These are phyloP conservation scores for Turnix velox DNA, from an alignment of 2,113 vertebrate species.

Conservation along the genomic window DNA sequence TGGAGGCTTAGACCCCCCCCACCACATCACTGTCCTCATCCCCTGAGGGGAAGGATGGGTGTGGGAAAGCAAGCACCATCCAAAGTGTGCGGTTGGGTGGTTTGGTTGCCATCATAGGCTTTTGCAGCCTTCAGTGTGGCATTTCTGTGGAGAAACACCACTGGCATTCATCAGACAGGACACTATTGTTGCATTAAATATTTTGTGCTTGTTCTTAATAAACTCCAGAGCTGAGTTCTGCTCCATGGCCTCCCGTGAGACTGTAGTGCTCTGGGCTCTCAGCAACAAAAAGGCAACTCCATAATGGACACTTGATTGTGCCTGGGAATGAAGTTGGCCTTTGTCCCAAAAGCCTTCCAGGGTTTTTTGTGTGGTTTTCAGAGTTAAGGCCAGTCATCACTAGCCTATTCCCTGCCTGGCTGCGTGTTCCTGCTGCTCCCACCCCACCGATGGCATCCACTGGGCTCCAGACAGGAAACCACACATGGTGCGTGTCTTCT, in stretches of 20 bases:
- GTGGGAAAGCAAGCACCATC: neutral
- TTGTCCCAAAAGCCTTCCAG: neutral
- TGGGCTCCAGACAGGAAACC: neutral
- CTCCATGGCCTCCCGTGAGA: neutral
- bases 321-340: neutral
- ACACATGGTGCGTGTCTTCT: neutral
- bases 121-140: neutral
- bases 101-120: neutral
- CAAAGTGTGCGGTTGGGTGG: neutral
- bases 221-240: neutral
- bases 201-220: neutral
- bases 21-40: neutral
- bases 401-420: neutral
- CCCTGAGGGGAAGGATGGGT: neutral
- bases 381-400: neutral
- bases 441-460: neutral
- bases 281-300: neutral
- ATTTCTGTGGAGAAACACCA: neutral
- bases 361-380: neutral
- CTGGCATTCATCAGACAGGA: neutral
- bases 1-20: neutral
- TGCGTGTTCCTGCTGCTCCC: neutral
- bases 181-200: neutral
- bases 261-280: neutral
- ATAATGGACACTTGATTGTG: neutral